Base-by-base conservation (phyloP, 2,797 vertebrate genomes). In the Oryzias dopingdopingensis region DNA sequence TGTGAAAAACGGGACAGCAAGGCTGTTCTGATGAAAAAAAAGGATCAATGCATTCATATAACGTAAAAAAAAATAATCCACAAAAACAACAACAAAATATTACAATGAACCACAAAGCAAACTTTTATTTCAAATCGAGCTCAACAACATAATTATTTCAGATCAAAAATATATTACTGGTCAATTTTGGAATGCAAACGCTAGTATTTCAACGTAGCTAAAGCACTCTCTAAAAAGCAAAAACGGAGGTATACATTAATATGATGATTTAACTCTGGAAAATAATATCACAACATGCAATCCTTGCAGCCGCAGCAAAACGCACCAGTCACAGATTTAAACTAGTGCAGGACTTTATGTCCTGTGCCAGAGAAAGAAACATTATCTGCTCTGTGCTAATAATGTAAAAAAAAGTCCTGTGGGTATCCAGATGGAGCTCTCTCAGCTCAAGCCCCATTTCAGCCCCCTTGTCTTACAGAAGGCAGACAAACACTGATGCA, bases 401-500 rank as follows among this genome's bases (percentile, higher is more conserved):
- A 50, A 73, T 70, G 64, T 24, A 70, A 63, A 46, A 37, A 26
- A 70, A 69, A 76, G 66, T 73, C 71, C 81, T 71, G 41, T 76
- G 77, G 77, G 68, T 72, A 70, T 82, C 71, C 79, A 85, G 80
- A 84, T 87, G 81, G 75, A 84, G 68, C 72, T 68, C 67, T 59
- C 56, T 74, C 61, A 46, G 57, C 59, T 77, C 42, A 63, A 77
- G 74, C 76, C 79, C 70, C 63, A 59, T 80, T 83, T 82, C 68
- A 85, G 70, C 74, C 65, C 62, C 70, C 50, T 63, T 58, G 83
- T 86, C 75, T 77, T 79, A 49, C 69, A 76, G 69, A 81, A 80
- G 58, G 74, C 80, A 72, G 69, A 81, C 79, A 79, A 80, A 85
- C 80, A 80, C 65, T 64, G 77, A 87, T 79, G 77, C 79, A 91